Percentiles rank a stretch among this genome's conserved stretches.
Evolutionary conservation across 2,888 invertebrate genomes (phyloP).

Genomic region (Dusona sp.): DNA sequence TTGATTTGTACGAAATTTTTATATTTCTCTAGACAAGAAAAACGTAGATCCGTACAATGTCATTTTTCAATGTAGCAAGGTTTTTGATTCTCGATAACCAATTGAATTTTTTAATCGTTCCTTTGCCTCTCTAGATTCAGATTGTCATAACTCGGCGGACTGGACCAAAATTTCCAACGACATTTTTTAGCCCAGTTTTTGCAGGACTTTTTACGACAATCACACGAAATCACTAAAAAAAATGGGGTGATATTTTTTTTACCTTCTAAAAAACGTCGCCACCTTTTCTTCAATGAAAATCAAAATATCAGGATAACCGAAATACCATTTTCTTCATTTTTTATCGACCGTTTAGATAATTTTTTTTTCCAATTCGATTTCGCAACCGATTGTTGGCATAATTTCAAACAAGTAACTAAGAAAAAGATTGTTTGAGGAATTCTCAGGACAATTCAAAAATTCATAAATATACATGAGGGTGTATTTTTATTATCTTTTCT

Average conservation of each 20-base stretch:
- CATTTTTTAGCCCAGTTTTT: not conserved
- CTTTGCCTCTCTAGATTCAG: no score
- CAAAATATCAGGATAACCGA: not conserved
- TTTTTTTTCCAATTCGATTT: not conserved
- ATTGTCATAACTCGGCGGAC: not conserved
- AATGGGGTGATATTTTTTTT: not conserved
- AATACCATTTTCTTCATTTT: no score
- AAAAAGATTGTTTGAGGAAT: not conserved
- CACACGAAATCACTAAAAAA: not conserved
- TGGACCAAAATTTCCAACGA: not conserved
- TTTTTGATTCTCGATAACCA: not conserved
- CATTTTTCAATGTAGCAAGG: not conserved
- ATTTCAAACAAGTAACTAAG: not conserved
- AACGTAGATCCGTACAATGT: not conserved
- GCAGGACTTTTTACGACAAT: not conserved
- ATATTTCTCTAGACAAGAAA: no score
- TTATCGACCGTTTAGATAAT: no score
- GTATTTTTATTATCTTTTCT: slow-evolving; percentile 2
- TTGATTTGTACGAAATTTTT: not conserved
- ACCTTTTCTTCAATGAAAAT: not conserved
- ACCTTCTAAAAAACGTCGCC: not conserved
- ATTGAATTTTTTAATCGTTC: no score
- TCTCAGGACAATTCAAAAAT: not conserved
- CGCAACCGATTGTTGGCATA: not conserved
- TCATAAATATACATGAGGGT: not conserved